A percentile compares a stretch with the other conserved stretches of the same genome.
Evolutionary conservation across 2,888 invertebrate species (phyloP).

Genomic region (Linhomoeus sp.): DNA sequence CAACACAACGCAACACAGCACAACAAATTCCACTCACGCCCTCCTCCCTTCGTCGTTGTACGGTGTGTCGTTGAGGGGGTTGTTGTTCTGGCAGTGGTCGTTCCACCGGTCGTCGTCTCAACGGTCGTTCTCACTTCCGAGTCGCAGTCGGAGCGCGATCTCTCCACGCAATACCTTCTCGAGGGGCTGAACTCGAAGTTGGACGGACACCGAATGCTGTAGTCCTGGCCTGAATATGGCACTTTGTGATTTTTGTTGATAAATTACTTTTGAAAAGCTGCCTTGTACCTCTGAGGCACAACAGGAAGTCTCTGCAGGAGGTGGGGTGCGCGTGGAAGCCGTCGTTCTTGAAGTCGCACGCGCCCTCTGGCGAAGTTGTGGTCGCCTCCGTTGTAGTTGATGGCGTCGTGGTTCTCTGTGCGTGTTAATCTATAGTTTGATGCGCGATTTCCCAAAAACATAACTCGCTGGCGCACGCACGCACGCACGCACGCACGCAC

Average conservation of each 20-base stretch:
- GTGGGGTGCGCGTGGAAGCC: slow-evolving; percentile 12
- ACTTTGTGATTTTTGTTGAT: too few species aligned
- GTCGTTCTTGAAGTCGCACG: slow-evolving; percentile 14
- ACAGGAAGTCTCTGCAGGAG: slow-evolving; percentile 13
- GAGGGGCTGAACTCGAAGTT: slow-evolving; percentile 14
- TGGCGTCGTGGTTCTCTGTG: too few species aligned
- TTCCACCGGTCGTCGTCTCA: background rate
- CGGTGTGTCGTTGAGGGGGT: background rate
- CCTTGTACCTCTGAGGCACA: slow-evolving; percentile 15
- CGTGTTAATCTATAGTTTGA: too few species aligned
- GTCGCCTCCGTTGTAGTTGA: background rate
- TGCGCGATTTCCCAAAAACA: too few species aligned
- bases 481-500: too few species aligned
- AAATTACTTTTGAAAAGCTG: too few species aligned
- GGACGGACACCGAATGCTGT: slow-evolving; percentile 13
- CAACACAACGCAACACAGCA: too few species aligned
- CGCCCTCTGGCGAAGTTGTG: slow-evolving; percentile 2
- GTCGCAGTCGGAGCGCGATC: background rate
- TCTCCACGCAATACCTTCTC: slow-evolving; percentile 7
- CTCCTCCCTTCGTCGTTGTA: background rate
- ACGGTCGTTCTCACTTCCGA: background rate
- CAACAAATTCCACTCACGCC: background rate
- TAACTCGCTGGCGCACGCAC: too few species aligned
- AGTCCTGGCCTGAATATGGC: slow-evolving; percentile 10
- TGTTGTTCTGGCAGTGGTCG: background rate